Conservation (phyloP, 1,140 invertebrate genomes). For the Phenacoccus solenopsis region DNA sequence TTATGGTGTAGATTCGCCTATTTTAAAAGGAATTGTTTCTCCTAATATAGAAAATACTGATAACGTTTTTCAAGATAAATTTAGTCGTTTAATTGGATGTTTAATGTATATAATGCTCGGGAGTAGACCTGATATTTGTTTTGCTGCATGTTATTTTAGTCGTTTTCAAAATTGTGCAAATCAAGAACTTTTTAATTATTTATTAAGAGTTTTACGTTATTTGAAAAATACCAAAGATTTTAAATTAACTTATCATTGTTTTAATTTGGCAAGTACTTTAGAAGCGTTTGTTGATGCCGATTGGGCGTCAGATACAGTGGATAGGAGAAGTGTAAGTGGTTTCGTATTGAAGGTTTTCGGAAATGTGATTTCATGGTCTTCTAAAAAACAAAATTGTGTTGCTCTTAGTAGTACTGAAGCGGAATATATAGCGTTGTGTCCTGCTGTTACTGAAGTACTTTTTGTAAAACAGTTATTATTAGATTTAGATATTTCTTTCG, state of each 20-base stretch:
- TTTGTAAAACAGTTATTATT: background rate
- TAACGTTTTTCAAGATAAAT: no score
- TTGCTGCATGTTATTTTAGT: slow-evolving; percentile 27
- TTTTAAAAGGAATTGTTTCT: no score
- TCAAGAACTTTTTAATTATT: slow-evolving; percentile 26
- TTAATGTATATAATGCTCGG: slow-evolving; percentile 29
- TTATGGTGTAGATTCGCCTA: no score
- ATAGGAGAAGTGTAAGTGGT: slow-evolving; percentile 32
- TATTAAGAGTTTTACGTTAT: slow-evolving; percentile 29
- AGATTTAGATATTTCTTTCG: background rate
- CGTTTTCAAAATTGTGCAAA: slow-evolving; percentile 27
- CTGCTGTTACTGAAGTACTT: slow-evolving; percentile 32
- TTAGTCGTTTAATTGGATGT: slow-evolving; percentile 19
- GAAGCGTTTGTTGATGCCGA: slow-evolving; percentile 30
- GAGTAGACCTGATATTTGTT: slow-evolving; percentile 29
- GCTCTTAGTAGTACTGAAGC: slow-evolving; percentile 33
- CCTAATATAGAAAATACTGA: no score
- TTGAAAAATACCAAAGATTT: slow-evolving; percentile 26
- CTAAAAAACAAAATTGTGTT: slow-evolving; percentile 30
- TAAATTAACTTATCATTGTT: slow-evolving; percentile 26
- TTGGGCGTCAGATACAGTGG: slow-evolving; percentile 29
- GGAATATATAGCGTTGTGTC: slow-evolving; percentile 34
- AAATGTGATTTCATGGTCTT: slow-evolving; percentile 28
- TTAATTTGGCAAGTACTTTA: slow-evolving; percentile 10
- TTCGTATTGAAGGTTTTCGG: slow-evolving; percentile 26